Percentiles rank a stretch among this genome's conserved stretches.
Conservation (phyloP, 2,797 vertebrate genomes). For the Onychomys torridus region DNA sequence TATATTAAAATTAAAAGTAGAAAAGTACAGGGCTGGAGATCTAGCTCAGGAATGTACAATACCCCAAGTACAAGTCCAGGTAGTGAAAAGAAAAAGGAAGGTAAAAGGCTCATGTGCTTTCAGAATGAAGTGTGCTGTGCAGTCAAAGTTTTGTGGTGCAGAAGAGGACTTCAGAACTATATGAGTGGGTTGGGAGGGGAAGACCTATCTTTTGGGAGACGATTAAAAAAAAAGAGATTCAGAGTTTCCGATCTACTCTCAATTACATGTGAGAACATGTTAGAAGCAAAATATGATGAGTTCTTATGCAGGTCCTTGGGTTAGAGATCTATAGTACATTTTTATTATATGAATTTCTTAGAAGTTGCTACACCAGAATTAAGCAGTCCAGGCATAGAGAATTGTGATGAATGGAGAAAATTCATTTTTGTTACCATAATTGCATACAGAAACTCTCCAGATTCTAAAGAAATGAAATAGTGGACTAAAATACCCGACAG, state of each 20-base stretch:
- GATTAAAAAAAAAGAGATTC: slow-evolving; percentile 27
- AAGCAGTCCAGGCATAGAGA: slow-evolving; percentile 29
- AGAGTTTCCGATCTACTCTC: background rate
- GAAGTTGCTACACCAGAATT: slow-evolving; percentile 40
- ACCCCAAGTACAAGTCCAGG: background rate
- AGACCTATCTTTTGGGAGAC: background rate
- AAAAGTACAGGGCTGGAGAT: background rate
- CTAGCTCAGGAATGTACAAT: background rate
- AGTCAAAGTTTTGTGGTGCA: background rate
- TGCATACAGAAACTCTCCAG: background rate
- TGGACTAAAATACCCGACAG: slow-evolving; percentile 59
- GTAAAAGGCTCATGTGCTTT: background rate
- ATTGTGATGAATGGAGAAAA: slow-evolving; percentile 48
- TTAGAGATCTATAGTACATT: background rate
- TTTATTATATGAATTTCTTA: slow-evolving; percentile 8
- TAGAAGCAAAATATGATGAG: slow-evolving; percentile 2
- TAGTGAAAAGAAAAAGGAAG: background rate
- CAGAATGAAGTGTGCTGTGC: background rate
- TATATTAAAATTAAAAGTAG: background rate
- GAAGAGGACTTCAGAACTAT: background rate
- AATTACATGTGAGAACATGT: slow-evolving; percentile 39
- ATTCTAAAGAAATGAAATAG: slow-evolving; percentile 63
- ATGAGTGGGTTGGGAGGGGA: background rate
- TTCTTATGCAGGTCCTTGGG: background rate
- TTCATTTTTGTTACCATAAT: slow-evolving; percentile 51